Base-by-base conservation (phyloP, 1,140 invertebrate species). In the Aphidius gifuensis region DNA sequence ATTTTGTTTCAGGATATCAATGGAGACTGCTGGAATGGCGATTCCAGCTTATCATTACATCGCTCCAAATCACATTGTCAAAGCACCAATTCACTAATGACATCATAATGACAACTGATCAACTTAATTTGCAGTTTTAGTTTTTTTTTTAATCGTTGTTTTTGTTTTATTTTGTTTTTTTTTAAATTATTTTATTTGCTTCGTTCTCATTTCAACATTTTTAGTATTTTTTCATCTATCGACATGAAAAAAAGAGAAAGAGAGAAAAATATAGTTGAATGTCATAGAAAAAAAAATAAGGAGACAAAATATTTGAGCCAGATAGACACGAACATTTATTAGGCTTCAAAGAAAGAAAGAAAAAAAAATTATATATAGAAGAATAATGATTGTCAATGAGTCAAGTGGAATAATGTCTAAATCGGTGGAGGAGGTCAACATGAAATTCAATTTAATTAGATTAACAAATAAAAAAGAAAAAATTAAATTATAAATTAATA, bases 11-110 rank as follows among this genome's bases (percentile, higher is more conserved):
- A 94, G 92, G 86, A 93, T 94, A 91, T 92, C 92, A 51, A 91
- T 93, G 90, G 92, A 94, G 84, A 94, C 92, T 61, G 90, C 91
- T 66, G 90, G 91, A 69, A 85, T 94, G 83, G 90, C 90, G 71
- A 88, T 94, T 84, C 90, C 90, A 64, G 90, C 91, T 62, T 94
- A 92, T 84, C 92, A 93, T 79, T 94, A 93, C 84, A 91, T 94
- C 79, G 88, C 92, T 68, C 92, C 92, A 58, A 93, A 92, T 83
- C 90, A 93, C 84, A 93, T 94, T 78, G 91, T 94, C 71, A 93
- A 93, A 82, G 90, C 92, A 65, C 90, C 91, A 68, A 92, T 93
- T 76, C 92, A 94, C 84, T 94, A 90, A 58, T 50, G 16, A 8
- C 16, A 7, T 21, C 11, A 49, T 7, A 21, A 49, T 7, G 21